A percentile compares a stretch with the other conserved stretches of the same genome.
Evolutionary conservation across 2,888 invertebrate genomes (phyloP).

Genomic region (Luperina nickerlii): DNA sequence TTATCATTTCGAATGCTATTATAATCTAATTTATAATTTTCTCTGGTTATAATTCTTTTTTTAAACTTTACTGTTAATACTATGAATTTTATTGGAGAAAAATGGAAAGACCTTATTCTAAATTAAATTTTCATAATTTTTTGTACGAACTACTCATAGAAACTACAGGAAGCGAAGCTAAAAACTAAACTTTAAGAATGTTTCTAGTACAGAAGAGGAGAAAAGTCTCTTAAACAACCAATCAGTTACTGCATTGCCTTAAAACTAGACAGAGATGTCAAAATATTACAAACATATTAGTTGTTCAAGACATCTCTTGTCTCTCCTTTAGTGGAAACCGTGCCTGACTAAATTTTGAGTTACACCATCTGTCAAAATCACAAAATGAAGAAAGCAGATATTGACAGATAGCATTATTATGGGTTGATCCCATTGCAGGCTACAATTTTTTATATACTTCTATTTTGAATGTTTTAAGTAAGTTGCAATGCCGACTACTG

Average conservation of each 20-base stretch:
- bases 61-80: slow-evolving; percentile 60
- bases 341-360: not conserved
- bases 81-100: slow-evolving; percentile 69
- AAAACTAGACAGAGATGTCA: not conserved
- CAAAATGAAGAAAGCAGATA: slow-evolving; percentile 6
- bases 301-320: not conserved
- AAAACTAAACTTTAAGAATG: slow-evolving; percentile 19
- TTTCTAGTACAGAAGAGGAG: not conserved
- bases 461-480: not conserved
- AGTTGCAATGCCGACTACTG: not conserved
- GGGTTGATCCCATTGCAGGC: slow-evolving; percentile 48
- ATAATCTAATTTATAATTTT: slow-evolving; percentile 77
- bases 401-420: slow-evolving; percentile 29
- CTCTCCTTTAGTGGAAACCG: not conserved
- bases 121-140: slow-evolving; percentile 65
- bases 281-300: not conserved
- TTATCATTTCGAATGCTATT: slow-evolving; percentile 74
- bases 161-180: slow-evolving; percentile 64
- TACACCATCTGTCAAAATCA: slow-evolving; percentile 12
- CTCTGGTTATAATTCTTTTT: slow-evolving; percentile 73
- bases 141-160: slow-evolving; percentile 65
- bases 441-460: not conserved
- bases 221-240: not conserved
- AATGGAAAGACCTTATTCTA: slow-evolving; percentile 71
- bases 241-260: not conserved